Evolutionary conservation across 2,113 vertebrate species (phyloP).

Genomic region (Butorides virescens): DNA sequence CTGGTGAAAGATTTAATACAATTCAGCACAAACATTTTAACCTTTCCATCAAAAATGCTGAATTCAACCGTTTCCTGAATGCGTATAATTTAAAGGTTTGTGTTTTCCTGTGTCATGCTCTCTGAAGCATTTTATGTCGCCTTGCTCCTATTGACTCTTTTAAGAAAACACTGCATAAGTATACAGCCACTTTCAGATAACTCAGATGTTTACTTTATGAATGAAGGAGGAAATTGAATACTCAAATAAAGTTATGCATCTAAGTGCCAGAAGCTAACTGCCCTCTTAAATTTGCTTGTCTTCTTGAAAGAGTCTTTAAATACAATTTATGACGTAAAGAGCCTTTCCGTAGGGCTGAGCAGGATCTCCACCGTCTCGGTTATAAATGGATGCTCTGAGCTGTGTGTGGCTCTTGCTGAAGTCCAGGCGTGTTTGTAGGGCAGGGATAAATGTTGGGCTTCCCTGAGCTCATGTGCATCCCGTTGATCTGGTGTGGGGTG

Average conservation of each 20-base stretch:
- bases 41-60: conserved; percentile 43
- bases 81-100: conserved; percentile 63
- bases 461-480: not conserved
- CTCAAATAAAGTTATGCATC: conserved; percentile 67
- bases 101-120: conserved; percentile 73
- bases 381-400: conserved; percentile 14
- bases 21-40: conserved; percentile 65
- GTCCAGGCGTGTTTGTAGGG: not conserved
- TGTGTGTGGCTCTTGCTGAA: not conserved
- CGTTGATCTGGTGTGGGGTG: not conserved
- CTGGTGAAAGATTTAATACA: conserved; percentile 72
- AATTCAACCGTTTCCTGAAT: conserved; percentile 73
- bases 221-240: conserved; percentile 66
- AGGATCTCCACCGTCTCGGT: not conserved
- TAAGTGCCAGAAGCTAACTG: conserved; percentile 45
- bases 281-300: conserved; percentile 52
- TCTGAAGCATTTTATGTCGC: conserved; percentile 62
- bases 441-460: not conserved
- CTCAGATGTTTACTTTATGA: conserved; percentile 73
- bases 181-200: conserved; percentile 59
- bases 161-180: conserved; percentile 63
- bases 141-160: conserved; percentile 47
- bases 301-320: conserved; percentile 42
- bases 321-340: conserved; percentile 26
- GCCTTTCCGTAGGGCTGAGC: not conserved